A percentile compares a stretch with the other conserved stretches of the same genome.
These are phyloP conservation scores for Setipinna tenuifilis DNA, from an alignment of 2,797 vertebrate genomes.

Conservation along the genomic window DNA sequence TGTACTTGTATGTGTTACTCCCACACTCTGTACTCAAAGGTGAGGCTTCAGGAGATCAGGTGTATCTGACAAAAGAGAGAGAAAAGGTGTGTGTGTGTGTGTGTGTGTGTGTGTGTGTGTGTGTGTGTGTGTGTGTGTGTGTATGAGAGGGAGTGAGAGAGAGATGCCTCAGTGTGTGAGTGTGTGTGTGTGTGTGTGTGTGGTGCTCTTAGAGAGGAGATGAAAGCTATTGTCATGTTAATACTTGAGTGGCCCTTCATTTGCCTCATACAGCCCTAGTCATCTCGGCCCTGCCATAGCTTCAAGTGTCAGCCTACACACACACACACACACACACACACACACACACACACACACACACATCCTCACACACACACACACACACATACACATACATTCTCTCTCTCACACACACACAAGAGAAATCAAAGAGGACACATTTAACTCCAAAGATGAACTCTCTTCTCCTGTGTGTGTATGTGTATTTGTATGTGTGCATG, in stretches of 20 bases:
- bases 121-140: slow-evolving; percentile 41
- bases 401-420: no score
- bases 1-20: slow-evolving; percentile 41
- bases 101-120: slow-evolving; percentile 51
- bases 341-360: no score
- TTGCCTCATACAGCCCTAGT: background rate
- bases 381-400: no score
- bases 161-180: background rate
- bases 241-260: background rate
- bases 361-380: no score
- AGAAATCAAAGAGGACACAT: background rate
- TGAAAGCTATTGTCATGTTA: slow-evolving; percentile 20
- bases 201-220: background rate
- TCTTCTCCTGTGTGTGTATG: background rate
- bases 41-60: background rate
- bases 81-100: slow-evolving; percentile 54
- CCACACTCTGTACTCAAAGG: background rate
- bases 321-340: no score
- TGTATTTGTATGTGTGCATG: no score
- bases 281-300: background rate
- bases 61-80: slow-evolving; percentile 10
- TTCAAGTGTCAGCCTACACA: no score
- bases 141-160: no score
- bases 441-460: background rate
- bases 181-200: background rate